Evolutionary conservation across 2,888 invertebrate genomes (phyloP).

Genomic region (Sthenelais limicola): DNA sequence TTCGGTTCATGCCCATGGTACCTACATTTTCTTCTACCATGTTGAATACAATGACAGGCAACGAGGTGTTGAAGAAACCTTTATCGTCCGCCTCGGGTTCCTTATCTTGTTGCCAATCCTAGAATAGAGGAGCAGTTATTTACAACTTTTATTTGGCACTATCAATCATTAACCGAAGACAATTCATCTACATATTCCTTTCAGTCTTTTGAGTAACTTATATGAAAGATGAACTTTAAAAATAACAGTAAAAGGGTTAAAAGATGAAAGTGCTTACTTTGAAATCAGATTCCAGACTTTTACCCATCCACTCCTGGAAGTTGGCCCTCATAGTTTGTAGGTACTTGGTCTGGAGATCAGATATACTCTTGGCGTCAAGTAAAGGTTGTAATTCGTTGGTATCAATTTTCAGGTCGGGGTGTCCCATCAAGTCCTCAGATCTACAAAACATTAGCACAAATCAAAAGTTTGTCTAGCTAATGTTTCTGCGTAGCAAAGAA

Average conservation of each 20-base stretch:
- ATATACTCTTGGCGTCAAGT: conserved; percentile 82
- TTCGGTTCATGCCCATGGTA: not conserved
- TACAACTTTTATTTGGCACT: not conserved
- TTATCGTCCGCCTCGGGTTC: conserved; percentile 83
- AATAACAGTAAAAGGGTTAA: not conserved
- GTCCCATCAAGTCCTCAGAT: conserved; percentile 89
- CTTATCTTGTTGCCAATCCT: conserved; percentile 88
- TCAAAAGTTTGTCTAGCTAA: no score
- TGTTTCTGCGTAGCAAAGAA: no score
- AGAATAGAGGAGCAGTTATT: conserved; percentile 6
- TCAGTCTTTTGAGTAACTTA: no score
- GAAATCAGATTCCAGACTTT: conserved; percentile 90
- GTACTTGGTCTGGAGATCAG: conserved; percentile 86
- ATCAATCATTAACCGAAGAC: not conserved
- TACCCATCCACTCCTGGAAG: conserved; percentile 95
- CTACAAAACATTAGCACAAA: conserved; percentile 62
- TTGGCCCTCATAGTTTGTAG: conserved; percentile 87
- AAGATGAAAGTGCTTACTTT: conserved; percentile 75
- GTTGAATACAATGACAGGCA: conserved; percentile 96
- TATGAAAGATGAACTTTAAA: no score
- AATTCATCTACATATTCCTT: not conserved
- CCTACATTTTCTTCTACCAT: conserved; percentile 97
- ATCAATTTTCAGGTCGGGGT: conserved; percentile 83
- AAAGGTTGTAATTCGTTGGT: conserved; percentile 82
- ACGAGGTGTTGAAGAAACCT: conserved; percentile 90